phyloP scores from a whole-genome alignment of 2,888 invertebrate species.

The Matsumyia berberina region DNA sequence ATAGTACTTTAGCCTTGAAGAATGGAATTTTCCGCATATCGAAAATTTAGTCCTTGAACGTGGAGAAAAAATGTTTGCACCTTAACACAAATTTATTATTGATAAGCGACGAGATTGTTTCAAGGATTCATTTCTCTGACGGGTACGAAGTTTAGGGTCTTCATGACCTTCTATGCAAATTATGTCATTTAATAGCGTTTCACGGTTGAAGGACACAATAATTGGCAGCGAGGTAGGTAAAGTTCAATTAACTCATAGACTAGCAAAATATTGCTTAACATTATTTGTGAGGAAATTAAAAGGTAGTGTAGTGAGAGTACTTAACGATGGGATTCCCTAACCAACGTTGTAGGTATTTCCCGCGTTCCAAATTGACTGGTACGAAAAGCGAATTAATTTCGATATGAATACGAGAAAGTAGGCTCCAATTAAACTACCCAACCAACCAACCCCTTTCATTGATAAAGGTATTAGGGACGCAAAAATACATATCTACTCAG shows the following conservation, averaged over 20 bases:
- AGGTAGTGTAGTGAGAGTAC: background rate
- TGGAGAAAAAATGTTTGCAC: background rate
- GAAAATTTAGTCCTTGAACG: slow-evolving; percentile 7
- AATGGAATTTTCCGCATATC: slow-evolving; percentile 38
- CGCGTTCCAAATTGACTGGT: slow-evolving; percentile 18
- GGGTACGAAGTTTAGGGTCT: slow-evolving; percentile 44
- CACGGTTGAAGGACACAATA: slow-evolving; percentile 3
- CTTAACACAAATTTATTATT: slow-evolving; percentile 32
- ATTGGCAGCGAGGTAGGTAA: slow-evolving; percentile 2
- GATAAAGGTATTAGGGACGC: no score
- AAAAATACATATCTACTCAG: no score
- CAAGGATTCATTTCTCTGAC: slow-evolving; percentile 52
- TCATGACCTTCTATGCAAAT: slow-evolving; percentile 40
- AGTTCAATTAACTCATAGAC: slow-evolving; percentile 27
- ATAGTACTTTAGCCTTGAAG: slow-evolving; percentile 30
- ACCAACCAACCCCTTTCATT: background rate
- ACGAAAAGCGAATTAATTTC: background rate
- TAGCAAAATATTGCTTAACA: background rate
- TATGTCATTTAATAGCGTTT: slow-evolving; percentile 28
- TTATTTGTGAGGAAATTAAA: background rate
- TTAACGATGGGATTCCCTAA: slow-evolving; percentile 10
- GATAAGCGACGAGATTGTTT: slow-evolving; percentile 53
- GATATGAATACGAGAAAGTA: background rate
- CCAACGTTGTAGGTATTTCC: no score
- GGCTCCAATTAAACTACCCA: no score